phyloP scores from a whole-genome alignment of 2,113 vertebrate species.

The Leucoraja erinaceus region DNA sequence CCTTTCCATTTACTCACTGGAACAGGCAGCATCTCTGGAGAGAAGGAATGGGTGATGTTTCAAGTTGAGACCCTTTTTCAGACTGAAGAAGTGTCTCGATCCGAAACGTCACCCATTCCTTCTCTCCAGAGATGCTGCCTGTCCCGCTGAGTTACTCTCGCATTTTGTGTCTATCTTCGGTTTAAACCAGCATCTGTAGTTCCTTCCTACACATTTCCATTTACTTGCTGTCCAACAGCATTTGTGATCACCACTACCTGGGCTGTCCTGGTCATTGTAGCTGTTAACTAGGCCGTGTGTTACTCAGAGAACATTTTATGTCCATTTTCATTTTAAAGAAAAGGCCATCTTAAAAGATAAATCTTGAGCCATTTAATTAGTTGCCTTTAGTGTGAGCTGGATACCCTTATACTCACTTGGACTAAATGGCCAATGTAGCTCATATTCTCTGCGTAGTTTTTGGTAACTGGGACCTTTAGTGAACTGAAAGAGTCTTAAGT shows the following conservation, averaged over 20 bases:
- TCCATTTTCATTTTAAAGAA: slow-evolving; percentile 29
- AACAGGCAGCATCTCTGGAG: too few relatives aligned
- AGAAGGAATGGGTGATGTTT: too few relatives aligned
- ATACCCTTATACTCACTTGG: neutral
- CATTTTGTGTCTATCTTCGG: too few relatives aligned
- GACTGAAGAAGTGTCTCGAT: too few relatives aligned
- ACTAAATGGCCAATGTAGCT: slow-evolving; percentile 45
- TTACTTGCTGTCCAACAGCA: slow-evolving; percentile 22
- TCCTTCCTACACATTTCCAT: neutral
- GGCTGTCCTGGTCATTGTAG: neutral
- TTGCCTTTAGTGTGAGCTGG: neutral
- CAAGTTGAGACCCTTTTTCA: too few relatives aligned
- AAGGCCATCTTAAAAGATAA: slow-evolving; percentile 1
- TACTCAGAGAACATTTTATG: slow-evolving; percentile 10
- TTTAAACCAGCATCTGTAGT: too few relatives aligned
- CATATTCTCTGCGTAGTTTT: slow-evolving; percentile 68
- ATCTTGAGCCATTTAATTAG: slow-evolving; percentile 14
- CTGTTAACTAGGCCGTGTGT: neutral
- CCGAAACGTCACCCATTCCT: too few relatives aligned
- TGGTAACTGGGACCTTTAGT: slow-evolving; percentile 58
- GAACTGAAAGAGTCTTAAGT: slow-evolving; percentile 94
- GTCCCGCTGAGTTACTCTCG: too few relatives aligned
- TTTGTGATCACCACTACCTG: neutral
- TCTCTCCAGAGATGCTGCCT: too few relatives aligned
- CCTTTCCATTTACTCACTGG: neutral